phyloP scores from a whole-genome alignment of 2,113 vertebrate genomes.

The Colossoma macropomum region DNA sequence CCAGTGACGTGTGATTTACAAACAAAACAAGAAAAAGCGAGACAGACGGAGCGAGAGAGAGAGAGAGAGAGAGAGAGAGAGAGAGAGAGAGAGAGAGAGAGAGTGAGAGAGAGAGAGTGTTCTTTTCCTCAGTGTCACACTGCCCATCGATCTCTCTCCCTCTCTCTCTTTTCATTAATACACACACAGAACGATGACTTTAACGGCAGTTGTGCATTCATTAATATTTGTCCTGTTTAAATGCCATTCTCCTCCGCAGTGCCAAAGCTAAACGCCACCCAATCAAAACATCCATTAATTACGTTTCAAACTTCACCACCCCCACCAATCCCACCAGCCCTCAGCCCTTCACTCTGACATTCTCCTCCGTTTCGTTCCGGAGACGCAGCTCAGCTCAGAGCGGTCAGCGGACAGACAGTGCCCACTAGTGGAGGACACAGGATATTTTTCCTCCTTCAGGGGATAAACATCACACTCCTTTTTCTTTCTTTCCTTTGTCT shows the following conservation, averaged over 20 bases:
- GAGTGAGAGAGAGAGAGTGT: too few relatives aligned
- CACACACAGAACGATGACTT: slow-evolving; percentile 66
- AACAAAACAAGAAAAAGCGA: too few relatives aligned
- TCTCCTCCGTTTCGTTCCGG: slow-evolving; percentile 55
- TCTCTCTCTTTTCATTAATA: slow-evolving; percentile 63
- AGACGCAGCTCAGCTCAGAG: slow-evolving; percentile 19
- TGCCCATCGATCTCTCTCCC: background rate
- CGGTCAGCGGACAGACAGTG: slow-evolving; percentile 10
- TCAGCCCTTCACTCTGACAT: slow-evolving; percentile 56
- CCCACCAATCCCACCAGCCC: slow-evolving; percentile 34
- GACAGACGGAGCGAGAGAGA: too few relatives aligned
- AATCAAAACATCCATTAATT: slow-evolving; percentile 75
- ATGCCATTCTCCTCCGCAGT: slow-evolving; percentile 63
- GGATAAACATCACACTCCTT: background rate
- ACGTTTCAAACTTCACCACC: slow-evolving; percentile 47
- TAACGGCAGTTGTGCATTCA: slow-evolving; percentile 65
- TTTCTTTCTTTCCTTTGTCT: background rate
- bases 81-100: too few relatives aligned
- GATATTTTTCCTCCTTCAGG: too few relatives aligned
- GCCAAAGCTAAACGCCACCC: slow-evolving; percentile 65
- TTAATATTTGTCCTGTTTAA: slow-evolving; percentile 65
- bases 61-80: too few relatives aligned
- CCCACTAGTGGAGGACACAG: slow-evolving; percentile 46
- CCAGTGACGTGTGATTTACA: too few relatives aligned
- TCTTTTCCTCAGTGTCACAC: too few relatives aligned